Evolutionary conservation across 2,797 vertebrate genomes (phyloP).

Genomic region (Pelochelys cantorii): DNA sequence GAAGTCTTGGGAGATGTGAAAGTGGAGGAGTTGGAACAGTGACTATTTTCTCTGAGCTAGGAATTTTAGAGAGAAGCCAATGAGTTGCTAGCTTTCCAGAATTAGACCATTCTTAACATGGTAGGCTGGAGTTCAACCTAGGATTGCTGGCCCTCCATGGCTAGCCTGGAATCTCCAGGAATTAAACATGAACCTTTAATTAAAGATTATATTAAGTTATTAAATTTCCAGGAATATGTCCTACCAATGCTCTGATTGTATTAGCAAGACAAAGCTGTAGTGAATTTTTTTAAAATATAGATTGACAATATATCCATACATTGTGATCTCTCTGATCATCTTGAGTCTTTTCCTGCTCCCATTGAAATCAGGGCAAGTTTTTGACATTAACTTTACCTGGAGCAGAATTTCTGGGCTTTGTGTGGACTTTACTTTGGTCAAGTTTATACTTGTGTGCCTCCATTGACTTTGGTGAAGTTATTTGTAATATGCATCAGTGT

Average conservation of each 20-base stretch:
- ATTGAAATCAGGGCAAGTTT: neutral
- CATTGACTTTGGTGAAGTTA: neutral
- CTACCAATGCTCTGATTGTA: neutral
- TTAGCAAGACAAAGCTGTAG: neutral
- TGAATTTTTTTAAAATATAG: neutral
- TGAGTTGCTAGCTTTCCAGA: neutral
- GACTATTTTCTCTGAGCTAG: neutral
- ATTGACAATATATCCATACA: neutral
- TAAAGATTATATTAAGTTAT: too few relatives aligned
- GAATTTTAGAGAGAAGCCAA: slow-evolving; percentile 36
- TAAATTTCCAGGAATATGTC: too few relatives aligned
- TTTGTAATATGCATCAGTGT: neutral
- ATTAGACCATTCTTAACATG: neutral
- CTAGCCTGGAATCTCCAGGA: too few relatives aligned
- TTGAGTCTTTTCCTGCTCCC: neutral
- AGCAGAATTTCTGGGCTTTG: too few relatives aligned
- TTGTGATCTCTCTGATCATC: neutral
- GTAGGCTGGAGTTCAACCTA: neutral
- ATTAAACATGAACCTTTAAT: too few relatives aligned
- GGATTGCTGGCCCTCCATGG: too few relatives aligned
- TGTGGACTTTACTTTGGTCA: neutral
- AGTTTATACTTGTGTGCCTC: neutral
- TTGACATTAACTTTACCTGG: neutral
- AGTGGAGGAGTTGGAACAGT: too few relatives aligned
- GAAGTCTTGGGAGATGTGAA: neutral